Base-by-base conservation (phyloP, 2,888 invertebrate genomes). In the Aporophyla nigra region DNA sequence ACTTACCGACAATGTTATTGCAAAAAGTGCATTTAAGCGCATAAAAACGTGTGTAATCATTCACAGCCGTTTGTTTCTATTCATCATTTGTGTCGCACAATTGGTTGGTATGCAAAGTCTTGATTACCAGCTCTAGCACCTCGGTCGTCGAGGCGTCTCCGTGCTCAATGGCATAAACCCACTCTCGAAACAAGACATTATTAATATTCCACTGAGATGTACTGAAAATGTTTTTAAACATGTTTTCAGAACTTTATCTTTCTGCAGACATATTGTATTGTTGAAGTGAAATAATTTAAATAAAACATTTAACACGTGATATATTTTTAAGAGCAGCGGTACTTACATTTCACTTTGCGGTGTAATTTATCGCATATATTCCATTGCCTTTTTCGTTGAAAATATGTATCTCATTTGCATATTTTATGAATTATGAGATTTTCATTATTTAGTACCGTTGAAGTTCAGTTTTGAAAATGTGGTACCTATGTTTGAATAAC, bases 131-230 rank as follows among this genome's bases (percentile, higher is more conserved):
- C 14, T 62, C n/a, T 40, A 61, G 12, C 21, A 40, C 14, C 10
- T 46, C 12, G 5, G 19, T 27, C 5, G 27, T 27, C 19, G 7
- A 58, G 16, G 16, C 4, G 24, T 10, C 58, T 59, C 10, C 10
- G 2, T 27, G 27, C 5, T 19, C 27, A 19, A 2, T 27, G 58
- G 58, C 27, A 27, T 27, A 61, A 61, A 12, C n/a, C 10, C 7
- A 59, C 5, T 2, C 43, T 46, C 53, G 2, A 9, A 46, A 46
- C 24, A 46, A 46, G 73, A 79, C n/a, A 54, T 54, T 4, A 40
- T 79, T 80, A 58, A 58, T 71, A 71, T 83, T 78, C 58, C 21
- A 76, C 24, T 33, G 21, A 56, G 51, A 66, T 24, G 54, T 43
- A 56, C 14, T 12, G 14, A 54, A 81, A 66, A 62, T 75, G 14